Evolutionary conservation across 2,797 vertebrate genomes (phyloP), one percentile per base, ranked within the genome.

Genomic region (Anolis apletophallus): DNA sequence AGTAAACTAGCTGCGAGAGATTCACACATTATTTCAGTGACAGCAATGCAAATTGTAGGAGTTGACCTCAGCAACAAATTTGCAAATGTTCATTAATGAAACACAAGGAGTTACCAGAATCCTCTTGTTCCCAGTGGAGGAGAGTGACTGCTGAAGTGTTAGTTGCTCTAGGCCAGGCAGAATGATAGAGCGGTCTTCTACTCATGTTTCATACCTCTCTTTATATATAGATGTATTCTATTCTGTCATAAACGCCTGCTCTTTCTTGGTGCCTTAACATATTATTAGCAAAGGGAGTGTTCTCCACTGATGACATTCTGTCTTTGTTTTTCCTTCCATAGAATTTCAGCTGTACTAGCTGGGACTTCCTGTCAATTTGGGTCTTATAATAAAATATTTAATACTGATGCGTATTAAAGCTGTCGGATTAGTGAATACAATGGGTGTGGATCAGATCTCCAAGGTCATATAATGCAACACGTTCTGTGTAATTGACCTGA

Each of bases 51-150:
- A 72, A 2, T 16, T 16, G 5, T 40, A 64, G 40, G 11, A 8
- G 10, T 52, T 68, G n/a, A 59, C 32, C 46, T 69, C 50, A n/a
- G 26, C 34, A 29, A 29, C 21, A 7, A 55, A 55, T 34, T 52
- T 54, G 23, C 32, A 36, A 74, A 14, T 12, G 11, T 40, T 26
- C 14, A 69, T 69, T 68, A 85, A 85, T 72, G 46, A 64, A 78
- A 78, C 4, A n/a, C 29, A 85, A 32, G 16, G 19, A 14, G 21
- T 85, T 85, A 85, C 75, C 83, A 34, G 61, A 78, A 40, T 69
- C 52, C 12, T 57, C 64, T 57, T 29, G 52, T 10, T 69, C 32
- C 19, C 67, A 52, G 64, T 46, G 34, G 75, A 68, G 11, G 32
- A 16, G 16, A 68, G 40, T 3, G 68, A 64, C 14, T 68, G 40